Base-by-base conservation (phyloP, 2,888 invertebrate species). In the Athetis lepigone region DNA sequence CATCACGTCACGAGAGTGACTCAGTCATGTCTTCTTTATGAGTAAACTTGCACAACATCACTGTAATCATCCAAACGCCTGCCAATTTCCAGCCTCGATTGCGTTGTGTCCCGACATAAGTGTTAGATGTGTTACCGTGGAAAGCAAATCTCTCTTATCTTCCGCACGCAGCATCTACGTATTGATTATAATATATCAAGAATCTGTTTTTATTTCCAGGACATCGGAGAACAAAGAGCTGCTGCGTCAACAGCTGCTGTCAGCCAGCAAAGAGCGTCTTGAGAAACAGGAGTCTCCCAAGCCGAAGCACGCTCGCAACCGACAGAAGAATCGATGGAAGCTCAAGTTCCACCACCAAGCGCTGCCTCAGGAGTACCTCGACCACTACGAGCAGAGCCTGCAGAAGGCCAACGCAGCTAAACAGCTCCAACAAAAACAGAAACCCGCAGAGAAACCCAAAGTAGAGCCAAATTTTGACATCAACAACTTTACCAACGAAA, bases 341-440 rank as follows among this genome's bases (percentile, higher is more conserved):
- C 93, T 97, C 51, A 97, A 97, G 85, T 97, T 97, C 87, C 97
- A 97, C 82, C 97, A 97, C 85, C 97, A 97, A 86, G 97, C 97
- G 0, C 87, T 97, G 58, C 97, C 97, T 0, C 96, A 97, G 16
- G 97, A 97, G 85, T 97, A 97, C 85, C 95, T 97, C 55, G 97
- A 97, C 81, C 97, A 97, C 85, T 97, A 97, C 92, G 97, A 97
- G 88, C 97, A 97, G 54, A 96, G 96, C 6, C 91, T 97, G 57
- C 96, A 96, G 68, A 96, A 95, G 75, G 90, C 91, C 18, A 89
- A 86, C 77, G 95, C 95, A 19, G 95, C 95, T 29, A 92, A 88
- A 47, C 86, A 75, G 63, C 78, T 73, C 4, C 85, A 82, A 18
- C 83, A 81, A 40, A 90, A 91, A 70, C 87, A 84, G 46, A 90